Evolutionary conservation across 1,140 invertebrate genomes (phyloP), one percentile per base, ranked within the genome.

Genomic region (Tetraneura akinire): DNA sequence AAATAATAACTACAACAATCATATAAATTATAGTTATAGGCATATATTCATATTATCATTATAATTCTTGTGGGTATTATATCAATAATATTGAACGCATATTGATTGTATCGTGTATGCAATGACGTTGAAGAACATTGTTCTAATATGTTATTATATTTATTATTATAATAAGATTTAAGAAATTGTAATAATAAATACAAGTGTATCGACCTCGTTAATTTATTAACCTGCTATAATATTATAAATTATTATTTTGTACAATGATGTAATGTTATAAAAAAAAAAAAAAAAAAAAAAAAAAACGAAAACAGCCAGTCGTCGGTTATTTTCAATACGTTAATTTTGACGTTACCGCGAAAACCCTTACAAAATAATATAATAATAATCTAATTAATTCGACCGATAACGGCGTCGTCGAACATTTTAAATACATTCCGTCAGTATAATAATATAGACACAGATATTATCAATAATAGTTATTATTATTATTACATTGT

Each of bases 341-440:
- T 47, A 4, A 21, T 16, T 4, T 45, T 45, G 42, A 14, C n/a
- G 10, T 23, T 42, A 14, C 37, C n/a, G 37, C 6, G 11, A 68
- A 45, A 45, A 21, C n/a, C n/a, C 64, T 45, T 45, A 68, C 21
- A 42, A 45, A n/a, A n/a, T n/a, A n/a, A n/a, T n/a, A n/a, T n/a
- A n/a, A 68, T 68, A 68, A 68, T 68, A 23, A 68, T 45, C 11
- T 45, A n/a, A 68, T 68, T 68, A 68, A 45, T 23, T 42, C n/a
- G 1, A 1, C 11, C n/a, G 64, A 68, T 68, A 68, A 68, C 64
- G 2, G 2, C 21, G 13, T 68, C 37, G 29, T 10, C 14, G 10
- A 66, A 21, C 11, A 16, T 37, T 37, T 37, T 37, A 37, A 4
- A 37, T 18, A 53, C 51, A n/a, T 26, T 11, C 13, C 2, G 23